A percentile compares a stretch with the other conserved stretches of the same genome.
Evolutionary conservation across 2,888 invertebrate genomes (phyloP).

Genomic region (Scaeva pyrastri): DNA sequence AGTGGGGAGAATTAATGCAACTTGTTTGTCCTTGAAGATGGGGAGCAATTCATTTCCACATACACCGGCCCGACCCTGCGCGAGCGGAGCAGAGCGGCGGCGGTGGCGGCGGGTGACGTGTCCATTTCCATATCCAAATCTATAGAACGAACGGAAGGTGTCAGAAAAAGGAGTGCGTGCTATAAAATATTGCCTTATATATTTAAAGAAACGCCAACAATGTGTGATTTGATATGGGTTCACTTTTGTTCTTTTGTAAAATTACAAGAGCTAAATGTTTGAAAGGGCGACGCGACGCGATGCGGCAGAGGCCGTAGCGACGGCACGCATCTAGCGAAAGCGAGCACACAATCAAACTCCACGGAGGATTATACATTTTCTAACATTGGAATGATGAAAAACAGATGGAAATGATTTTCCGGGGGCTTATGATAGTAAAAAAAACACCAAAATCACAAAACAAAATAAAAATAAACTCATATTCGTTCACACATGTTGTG

Average conservation of each 20-base stretch:
- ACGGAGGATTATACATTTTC: constrained; percentile 15
- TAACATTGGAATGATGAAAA: constrained; percentile 47
- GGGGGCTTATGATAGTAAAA: neutral
- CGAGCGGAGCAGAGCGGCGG: too few relatives aligned
- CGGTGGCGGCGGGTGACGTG: too few relatives aligned
- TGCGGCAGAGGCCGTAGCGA: neutral
- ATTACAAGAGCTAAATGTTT: neutral
- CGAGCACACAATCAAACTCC: neutral
- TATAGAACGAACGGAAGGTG: constrained; percentile 29
- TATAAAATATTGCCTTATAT: constrained; percentile 14
- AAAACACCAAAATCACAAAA: constrained; percentile 34
- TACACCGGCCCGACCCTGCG: too few relatives aligned
- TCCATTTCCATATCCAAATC: neutral
- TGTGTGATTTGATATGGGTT: constrained; percentile 36
- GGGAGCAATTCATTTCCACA: constrained; percentile 10
- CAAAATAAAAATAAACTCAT: constrained; percentile 29
- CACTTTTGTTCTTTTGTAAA: neutral
- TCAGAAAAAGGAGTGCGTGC: constrained; percentile 38
- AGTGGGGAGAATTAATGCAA: constrained; percentile 7
- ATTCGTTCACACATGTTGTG: constrained; percentile 33
- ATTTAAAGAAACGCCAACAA: constrained; percentile 15
- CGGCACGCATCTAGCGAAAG: neutral
- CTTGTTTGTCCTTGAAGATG: constrained; percentile 25
- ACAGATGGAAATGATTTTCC: constrained; percentile 54
- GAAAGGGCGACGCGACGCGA: neutral